Conservation (phyloP, 2,888 invertebrate species). For the Apantesis nais region DNA sequence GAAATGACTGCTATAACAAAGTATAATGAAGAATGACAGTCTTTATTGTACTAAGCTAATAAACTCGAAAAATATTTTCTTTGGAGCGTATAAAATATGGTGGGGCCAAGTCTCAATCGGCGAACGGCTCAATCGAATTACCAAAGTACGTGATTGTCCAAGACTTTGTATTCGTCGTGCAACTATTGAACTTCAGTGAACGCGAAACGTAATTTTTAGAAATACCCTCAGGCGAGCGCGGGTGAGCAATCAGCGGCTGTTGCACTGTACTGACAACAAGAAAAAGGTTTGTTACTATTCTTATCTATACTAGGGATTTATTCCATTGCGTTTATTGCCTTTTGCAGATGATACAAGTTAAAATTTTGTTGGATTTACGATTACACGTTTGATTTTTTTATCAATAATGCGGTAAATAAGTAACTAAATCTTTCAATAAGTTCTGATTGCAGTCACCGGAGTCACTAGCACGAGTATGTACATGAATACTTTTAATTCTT, state of each 20-base stretch:
- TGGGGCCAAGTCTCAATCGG: conserved; percentile 78
- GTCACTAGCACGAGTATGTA: too few species aligned
- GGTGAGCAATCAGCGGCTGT: conserved; percentile 60
- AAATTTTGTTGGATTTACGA: neutral
- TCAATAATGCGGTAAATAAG: neutral
- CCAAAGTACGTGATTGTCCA: conserved; percentile 74
- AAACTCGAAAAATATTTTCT: conserved; percentile 62
- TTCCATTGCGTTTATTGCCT: conserved; percentile 5
- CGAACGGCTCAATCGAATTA: conserved; percentile 79
- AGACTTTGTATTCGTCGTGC: conserved; percentile 64
- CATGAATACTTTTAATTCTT: too few species aligned
- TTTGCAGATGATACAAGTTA: neutral
- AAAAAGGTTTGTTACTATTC: conserved; percentile 25
- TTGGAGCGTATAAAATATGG: conserved; percentile 77
- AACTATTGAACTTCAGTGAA: conserved; percentile 54
- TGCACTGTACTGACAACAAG: conserved; percentile 37
- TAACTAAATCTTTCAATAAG: neutral
- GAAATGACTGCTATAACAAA: conserved; percentile 16
- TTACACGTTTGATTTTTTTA: neutral
- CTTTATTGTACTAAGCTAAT: conserved; percentile 50
- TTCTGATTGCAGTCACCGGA: neutral
- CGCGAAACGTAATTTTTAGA: conserved; percentile 74
- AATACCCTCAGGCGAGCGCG: conserved; percentile 60
- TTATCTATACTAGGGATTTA: conserved; percentile 15
- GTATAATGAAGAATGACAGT: conserved; percentile 43